Conservation (phyloP, 2,888 invertebrate species). For the Monochamus alternatus region DNA sequence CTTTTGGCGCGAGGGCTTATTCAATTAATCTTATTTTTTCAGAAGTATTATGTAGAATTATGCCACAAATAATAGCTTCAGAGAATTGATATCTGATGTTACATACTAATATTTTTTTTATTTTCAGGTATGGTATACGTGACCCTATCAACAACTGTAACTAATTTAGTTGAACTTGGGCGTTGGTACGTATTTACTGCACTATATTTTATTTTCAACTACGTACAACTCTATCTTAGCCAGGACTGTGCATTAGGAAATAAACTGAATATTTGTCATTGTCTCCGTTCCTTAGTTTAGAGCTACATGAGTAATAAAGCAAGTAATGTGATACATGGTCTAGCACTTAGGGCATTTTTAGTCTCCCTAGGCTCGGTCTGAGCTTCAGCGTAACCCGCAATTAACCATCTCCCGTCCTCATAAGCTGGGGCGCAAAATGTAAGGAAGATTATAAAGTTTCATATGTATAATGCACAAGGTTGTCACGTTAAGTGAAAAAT, state of each 20-base stretch:
- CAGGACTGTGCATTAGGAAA: conserved; percentile 5
- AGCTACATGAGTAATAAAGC: conserved; percentile 46
- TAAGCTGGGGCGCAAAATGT: neutral
- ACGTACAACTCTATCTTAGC: neutral
- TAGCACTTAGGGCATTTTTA: conserved; percentile 52
- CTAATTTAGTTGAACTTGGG: neutral
- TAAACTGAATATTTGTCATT: conserved; percentile 35
- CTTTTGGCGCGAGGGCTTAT: too few relatives aligned
- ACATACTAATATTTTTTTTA: neutral
- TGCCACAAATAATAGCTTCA: too few relatives aligned
- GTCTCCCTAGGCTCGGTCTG: conserved; percentile 23
- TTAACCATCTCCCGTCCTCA: conserved; percentile 15
- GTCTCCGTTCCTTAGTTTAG: conserved; percentile 27
- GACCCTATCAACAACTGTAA: neutral
- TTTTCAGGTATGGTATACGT: conserved; percentile 1
- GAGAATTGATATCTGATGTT: neutral
- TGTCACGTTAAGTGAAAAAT: neutral
- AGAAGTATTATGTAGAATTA: too few relatives aligned
- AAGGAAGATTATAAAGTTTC: conserved; percentile 3
- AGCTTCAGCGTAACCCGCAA: conserved; percentile 22
- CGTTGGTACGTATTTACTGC: conserved; percentile 1
- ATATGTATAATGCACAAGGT: conserved; percentile 1
- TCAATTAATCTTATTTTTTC: too few relatives aligned
- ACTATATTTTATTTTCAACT: neutral
- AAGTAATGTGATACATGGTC: conserved; percentile 53